phyloP scores from a whole-genome alignment of 1,140 invertebrate genomes.

The Drosophila simulans region DNA sequence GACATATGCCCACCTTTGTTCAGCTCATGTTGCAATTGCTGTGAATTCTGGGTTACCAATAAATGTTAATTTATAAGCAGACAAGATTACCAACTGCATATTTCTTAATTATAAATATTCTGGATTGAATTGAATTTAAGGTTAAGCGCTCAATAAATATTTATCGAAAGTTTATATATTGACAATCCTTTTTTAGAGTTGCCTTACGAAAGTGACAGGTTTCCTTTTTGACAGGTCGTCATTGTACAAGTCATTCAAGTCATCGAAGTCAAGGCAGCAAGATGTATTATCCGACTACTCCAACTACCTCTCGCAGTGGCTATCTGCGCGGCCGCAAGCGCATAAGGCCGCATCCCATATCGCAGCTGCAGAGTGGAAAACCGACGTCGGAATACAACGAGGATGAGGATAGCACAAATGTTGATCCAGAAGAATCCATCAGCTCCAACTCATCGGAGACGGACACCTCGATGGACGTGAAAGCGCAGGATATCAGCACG shows the following conservation, averaged over 20 bases:
- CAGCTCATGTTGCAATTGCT: slow-evolving; percentile 8
- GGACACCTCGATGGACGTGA: neutral
- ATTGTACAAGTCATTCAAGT: too few relatives aligned
- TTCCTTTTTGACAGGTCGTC: neutral
- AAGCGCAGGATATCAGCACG: too few relatives aligned
- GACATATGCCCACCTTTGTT: neutral
- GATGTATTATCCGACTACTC: slow-evolving; percentile 4
- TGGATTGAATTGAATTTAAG: too few relatives aligned
- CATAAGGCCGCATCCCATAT: slow-evolving; percentile 23
- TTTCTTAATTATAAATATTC: too few relatives aligned
- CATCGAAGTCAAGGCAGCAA: neutral
- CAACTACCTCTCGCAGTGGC: slow-evolving; percentile 12
- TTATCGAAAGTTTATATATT: neutral
- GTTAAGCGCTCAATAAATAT: too few relatives aligned
- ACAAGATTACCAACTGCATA: too few relatives aligned
- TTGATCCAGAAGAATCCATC: neutral
- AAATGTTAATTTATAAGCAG: neutral
- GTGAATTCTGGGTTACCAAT: slow-evolving; percentile 4
- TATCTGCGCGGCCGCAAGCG: slow-evolving; percentile 32
- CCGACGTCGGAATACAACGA: neutral
- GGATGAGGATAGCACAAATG: neutral
- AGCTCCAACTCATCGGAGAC: neutral
- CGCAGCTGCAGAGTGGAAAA: slow-evolving; percentile 4
- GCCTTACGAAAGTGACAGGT: neutral
- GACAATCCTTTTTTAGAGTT: neutral